Conservation (phyloP, 2,797 vertebrate genomes). For the Pygocentrus nattereri region DNA sequence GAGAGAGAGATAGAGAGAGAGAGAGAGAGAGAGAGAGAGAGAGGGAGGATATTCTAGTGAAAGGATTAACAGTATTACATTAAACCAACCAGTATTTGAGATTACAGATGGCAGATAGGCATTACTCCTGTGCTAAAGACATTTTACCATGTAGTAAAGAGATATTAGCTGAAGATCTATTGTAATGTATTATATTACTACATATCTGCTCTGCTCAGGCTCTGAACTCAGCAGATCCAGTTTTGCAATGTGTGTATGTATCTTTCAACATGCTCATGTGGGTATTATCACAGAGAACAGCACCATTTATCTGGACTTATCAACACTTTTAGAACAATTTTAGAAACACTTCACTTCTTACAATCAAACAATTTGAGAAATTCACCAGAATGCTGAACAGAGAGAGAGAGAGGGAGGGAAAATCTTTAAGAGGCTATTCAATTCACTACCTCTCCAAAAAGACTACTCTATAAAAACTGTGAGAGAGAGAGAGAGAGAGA, state of each 20-base stretch:
- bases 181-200: neutral
- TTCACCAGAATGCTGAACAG: neutral
- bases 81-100: conserved; percentile 41
- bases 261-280: neutral
- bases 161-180: conserved; percentile 12
- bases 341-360: neutral
- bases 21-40: neutral
- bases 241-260: no score
- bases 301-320: neutral
- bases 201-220: neutral
- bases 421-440: neutral
- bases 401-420: neutral
- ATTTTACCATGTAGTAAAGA: conserved; percentile 3
- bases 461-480: neutral
- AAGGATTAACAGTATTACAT: conserved; percentile 44
- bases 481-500: neutral
- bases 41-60: conserved; percentile 7
- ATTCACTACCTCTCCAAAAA: no score
- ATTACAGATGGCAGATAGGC: conserved; percentile 41
- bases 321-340: no score
- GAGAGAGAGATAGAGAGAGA: neutral
- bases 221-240: neutral
- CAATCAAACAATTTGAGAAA: neutral
- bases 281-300: neutral
- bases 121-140: conserved; percentile 18